Evolutionary conservation across 2,797 vertebrate genomes (phyloP).

Genomic region (Lophotriccus pileatus): DNA sequence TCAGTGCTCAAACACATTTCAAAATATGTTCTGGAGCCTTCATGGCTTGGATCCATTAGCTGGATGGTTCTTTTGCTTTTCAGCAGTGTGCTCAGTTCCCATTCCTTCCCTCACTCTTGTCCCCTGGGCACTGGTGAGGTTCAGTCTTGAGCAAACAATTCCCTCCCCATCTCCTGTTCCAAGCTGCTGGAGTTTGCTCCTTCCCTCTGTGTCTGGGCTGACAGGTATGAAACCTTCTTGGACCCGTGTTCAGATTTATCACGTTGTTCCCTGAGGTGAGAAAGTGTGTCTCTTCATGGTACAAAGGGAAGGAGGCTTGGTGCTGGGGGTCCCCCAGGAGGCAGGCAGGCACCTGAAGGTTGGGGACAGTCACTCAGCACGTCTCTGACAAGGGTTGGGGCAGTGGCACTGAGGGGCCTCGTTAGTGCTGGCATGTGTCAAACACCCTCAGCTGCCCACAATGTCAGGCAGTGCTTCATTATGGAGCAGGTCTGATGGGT

Average conservation of each 20-base stretch:
- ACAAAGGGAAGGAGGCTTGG: not conserved
- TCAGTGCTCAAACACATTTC: not conserved
- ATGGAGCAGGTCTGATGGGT: not conserved
- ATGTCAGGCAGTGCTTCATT: not conserved
- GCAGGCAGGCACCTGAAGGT: accelerated
- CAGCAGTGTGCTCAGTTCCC: accelerated
- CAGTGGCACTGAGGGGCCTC: accelerated
- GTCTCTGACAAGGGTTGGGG: accelerated
- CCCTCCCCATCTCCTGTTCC: not conserved
- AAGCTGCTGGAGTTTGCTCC: not conserved
- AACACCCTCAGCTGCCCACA: not conserved
- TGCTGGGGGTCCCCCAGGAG: accelerated
- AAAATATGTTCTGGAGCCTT: not conserved
- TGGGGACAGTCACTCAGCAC: not conserved
- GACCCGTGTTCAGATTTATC: not conserved
- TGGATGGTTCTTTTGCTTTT: not conserved
- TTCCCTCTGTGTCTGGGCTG: not conserved
- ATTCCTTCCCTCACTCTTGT: not conserved
- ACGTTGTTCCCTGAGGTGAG: accelerated
- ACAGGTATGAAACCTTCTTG: not conserved
- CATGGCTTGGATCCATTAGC: not conserved
- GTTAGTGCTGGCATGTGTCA: not conserved
- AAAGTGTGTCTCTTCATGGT: accelerated
- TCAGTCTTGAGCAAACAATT: not conserved
- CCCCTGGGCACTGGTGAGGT: not conserved